Evolutionary conservation across 2,113 vertebrate species (phyloP).

Genomic region (Dipodomys stephensi): DNA sequence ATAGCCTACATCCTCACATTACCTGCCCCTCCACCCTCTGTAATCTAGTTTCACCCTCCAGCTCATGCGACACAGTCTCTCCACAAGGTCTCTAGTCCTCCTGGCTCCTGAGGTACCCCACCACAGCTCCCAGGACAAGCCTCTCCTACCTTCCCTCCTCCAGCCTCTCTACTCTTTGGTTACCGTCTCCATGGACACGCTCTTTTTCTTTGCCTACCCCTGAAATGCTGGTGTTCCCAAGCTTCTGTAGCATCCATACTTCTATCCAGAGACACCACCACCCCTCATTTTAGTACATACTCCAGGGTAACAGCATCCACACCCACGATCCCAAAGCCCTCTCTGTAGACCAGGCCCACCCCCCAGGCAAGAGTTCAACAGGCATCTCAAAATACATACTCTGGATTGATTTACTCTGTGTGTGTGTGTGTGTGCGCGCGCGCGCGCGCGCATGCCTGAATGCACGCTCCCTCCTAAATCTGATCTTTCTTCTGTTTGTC

Average conservation of each 20-base stretch:
- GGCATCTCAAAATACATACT: not conserved
- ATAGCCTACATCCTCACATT: not conserved
- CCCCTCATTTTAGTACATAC: not conserved
- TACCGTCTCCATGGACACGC: not conserved
- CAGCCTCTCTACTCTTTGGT: not conserved
- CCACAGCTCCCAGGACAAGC: not conserved
- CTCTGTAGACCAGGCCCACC: not conserved
- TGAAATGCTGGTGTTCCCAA: not conserved
- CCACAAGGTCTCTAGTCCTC: not conserved
- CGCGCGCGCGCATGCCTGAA: not conserved
- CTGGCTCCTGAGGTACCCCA: not conserved
- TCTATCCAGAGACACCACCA: not conserved
- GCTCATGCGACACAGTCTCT: not conserved
- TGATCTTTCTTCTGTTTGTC: not conserved
- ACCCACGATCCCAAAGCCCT: not conserved
- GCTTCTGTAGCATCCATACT: not conserved
- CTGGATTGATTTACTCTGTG: not conserved
- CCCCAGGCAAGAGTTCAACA: not conserved
- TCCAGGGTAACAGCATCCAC: not conserved
- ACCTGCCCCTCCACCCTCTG: not conserved
- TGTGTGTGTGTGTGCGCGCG: no score
- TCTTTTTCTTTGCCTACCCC: not conserved
- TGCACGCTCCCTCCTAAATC: not conserved
- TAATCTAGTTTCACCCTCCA: not conserved
- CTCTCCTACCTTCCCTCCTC: not conserved